Evolutionary conservation across 2,113 vertebrate species (phyloP).

Genomic region (Variabilichromis moorii): DNA sequence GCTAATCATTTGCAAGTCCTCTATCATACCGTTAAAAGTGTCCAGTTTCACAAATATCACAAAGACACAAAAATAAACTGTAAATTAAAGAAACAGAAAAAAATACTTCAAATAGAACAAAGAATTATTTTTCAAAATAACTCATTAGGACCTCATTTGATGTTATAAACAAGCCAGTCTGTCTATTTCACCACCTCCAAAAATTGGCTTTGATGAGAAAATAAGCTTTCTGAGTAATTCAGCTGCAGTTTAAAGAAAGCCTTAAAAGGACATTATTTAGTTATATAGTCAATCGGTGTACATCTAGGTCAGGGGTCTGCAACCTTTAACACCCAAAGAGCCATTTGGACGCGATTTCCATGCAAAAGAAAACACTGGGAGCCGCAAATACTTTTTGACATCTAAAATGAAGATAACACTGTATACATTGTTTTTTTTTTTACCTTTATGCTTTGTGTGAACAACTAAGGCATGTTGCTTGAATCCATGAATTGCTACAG

Average conservation of each 20-base stretch:
- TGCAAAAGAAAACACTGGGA: no score
- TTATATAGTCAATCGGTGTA: neutral
- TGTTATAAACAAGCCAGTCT: neutral
- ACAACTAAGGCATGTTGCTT: no score
- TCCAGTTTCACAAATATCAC: neutral
- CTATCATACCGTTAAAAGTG: neutral
- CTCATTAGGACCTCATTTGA: neutral
- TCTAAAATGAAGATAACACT: no score
- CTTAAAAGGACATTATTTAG: neutral
- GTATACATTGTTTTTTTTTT: no score
- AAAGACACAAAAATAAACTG: neutral
- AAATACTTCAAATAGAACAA: neutral
- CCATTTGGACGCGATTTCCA: no score
- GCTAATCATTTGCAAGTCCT: neutral
- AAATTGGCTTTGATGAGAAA: neutral
- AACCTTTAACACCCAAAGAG: no score
- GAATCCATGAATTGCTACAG: no score
- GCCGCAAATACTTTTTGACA: no score
- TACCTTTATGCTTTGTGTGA: no score
- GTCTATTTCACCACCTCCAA: neutral
- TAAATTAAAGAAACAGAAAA: neutral
- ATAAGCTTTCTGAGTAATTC: neutral
- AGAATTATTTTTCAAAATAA: neutral
- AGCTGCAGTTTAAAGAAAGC: neutral
- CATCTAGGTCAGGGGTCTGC: neutral